Percentiles rank a stretch among this genome's conserved stretches.
Conservation (phyloP, 2,888 invertebrate genomes). For the Metacarcinus magister region DNA sequence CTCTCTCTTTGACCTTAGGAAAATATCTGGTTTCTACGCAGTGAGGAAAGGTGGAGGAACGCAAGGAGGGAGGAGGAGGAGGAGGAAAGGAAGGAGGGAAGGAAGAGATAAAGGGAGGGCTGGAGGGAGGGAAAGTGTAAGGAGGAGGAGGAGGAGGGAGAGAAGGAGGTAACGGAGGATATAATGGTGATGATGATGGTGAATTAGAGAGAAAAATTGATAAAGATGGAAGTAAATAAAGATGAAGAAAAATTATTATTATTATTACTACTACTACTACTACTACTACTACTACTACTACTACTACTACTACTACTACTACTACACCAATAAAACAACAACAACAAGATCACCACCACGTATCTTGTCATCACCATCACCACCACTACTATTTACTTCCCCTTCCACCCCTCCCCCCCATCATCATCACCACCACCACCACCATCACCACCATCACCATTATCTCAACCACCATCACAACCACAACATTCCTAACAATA, state of each 20-base stretch:
- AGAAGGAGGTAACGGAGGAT: neutral
- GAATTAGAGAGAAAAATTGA: no score
- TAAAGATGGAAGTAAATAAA: no score
- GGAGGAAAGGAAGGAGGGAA: neutral
- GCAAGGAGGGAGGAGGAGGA: neutral
- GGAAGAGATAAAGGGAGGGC: neutral
- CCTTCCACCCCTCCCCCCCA: no score
- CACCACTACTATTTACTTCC: no score
- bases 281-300: no score
- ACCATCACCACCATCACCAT: conserved; percentile 14
- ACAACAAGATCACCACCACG: no score
- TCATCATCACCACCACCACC: conserved; percentile 2
- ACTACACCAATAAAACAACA: no score
- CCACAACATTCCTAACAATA: conserved; percentile 5
- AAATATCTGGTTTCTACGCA: neutral
- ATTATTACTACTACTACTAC: no score
- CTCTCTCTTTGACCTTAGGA: neutral
- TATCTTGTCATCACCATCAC: no score
- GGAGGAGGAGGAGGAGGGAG: neutral
- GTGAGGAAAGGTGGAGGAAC: neutral
- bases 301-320: no score
- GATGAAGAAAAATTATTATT: no score
- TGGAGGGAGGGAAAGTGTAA: neutral
- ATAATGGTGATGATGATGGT: neutral
- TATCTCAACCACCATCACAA: conserved; percentile 19